These are phyloP conservation scores for Dromiciops gliroides DNA, from an alignment of 2,113 vertebrate genomes.

Conservation along the genomic window DNA sequence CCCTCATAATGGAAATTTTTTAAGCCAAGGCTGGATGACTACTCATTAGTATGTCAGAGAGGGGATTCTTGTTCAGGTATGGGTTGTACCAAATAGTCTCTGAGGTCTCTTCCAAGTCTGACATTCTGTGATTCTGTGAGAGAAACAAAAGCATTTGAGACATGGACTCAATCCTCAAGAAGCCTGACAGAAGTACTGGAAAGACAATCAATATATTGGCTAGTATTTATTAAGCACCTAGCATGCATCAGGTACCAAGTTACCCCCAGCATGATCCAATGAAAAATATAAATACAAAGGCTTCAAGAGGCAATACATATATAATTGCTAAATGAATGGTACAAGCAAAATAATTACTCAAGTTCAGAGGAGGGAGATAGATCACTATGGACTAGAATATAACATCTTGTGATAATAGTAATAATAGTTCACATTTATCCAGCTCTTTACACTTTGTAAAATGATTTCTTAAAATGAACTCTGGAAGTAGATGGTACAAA, in stretches of 20 bases:
- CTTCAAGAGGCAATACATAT: background rate
- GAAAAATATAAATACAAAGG: background rate
- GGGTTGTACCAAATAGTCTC: background rate
- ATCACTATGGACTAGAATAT: background rate
- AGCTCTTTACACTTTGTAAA: background rate
- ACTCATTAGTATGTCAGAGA: background rate
- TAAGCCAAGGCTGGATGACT: background rate
- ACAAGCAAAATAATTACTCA: background rate
- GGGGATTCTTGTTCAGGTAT: background rate
- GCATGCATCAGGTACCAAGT: background rate
- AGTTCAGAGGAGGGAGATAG: background rate
- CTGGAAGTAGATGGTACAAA: background rate
- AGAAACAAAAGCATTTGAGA: background rate
- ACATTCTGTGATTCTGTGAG: background rate
- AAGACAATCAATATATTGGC: background rate
- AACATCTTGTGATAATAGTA: background rate
- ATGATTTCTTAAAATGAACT: background rate
- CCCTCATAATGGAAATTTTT: background rate
- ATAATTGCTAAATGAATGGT: background rate
- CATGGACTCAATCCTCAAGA: background rate
- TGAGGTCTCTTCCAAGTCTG: background rate
- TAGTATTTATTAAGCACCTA: background rate
- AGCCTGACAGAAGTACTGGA: background rate
- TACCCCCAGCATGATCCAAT: background rate
- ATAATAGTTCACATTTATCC: background rate